Evolutionary conservation across 1,140 invertebrate species (phyloP).

Genomic region (Drosophila oshimai): DNA sequence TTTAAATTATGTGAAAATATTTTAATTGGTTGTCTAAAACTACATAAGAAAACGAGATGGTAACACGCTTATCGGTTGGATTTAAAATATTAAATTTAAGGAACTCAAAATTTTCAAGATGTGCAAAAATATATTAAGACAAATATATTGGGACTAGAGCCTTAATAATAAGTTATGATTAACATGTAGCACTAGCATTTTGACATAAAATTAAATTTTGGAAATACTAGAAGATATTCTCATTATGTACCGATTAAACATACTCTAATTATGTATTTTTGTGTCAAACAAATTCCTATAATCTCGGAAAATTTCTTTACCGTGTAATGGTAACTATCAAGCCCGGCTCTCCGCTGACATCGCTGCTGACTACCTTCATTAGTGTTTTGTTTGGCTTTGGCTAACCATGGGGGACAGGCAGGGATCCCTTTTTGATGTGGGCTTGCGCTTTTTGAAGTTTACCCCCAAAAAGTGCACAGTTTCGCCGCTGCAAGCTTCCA

Average conservation of each 20-base stretch:
- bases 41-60: too few relatives aligned
- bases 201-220: too few relatives aligned
- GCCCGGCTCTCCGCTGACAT: slow-evolving; percentile 34
- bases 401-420: slow-evolving; percentile 64
- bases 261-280: not conserved
- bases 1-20: not conserved
- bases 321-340: slow-evolving; percentile 35
- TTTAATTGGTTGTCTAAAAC: too few relatives aligned
- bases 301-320: not conserved
- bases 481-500: slow-evolving; percentile 34
- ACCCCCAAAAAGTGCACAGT: slow-evolving; percentile 46
- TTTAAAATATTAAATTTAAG: too few relatives aligned
- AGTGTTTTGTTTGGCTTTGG: slow-evolving; percentile 77
- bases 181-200: too few relatives aligned
- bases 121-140: too few relatives aligned
- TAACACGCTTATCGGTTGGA: too few relatives aligned
- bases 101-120: too few relatives aligned
- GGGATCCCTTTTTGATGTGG: slow-evolving; percentile 48
- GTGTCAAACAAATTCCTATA: not conserved
- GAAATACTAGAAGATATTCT: too few relatives aligned
- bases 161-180: too few relatives aligned
- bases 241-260: too few relatives aligned
- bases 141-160: too few relatives aligned
- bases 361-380: slow-evolving; percentile 72
- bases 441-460: slow-evolving; percentile 58